Percentiles rank a stretch among this genome's conserved stretches.
phyloP scores from a whole-genome alignment of 2,113 vertebrate genomes.

The Lepus timidus region DNA sequence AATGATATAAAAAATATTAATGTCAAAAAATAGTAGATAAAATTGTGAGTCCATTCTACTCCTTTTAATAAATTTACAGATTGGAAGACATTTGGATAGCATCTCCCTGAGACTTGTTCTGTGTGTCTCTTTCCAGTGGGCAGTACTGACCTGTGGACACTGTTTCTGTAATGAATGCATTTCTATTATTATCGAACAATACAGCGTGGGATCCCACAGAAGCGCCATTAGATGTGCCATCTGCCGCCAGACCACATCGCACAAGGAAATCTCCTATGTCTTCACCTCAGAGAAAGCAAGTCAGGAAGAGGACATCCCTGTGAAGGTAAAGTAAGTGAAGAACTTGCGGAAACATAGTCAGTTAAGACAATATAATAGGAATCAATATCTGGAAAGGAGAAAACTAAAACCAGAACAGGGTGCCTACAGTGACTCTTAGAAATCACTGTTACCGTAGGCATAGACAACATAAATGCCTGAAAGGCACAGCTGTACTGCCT shows the following conservation, averaged over 20 bases:
- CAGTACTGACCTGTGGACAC: constrained; percentile 97
- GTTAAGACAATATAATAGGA: background rate
- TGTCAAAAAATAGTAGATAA: background rate
- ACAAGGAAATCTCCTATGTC: constrained; percentile 98
- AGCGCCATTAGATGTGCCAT: constrained; percentile 98
- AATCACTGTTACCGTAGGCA: background rate
- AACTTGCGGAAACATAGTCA: background rate
- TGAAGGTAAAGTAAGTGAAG: constrained; percentile 89
- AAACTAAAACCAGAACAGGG: background rate
- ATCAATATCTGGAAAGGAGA: background rate
- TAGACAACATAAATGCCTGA: background rate
- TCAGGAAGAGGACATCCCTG: constrained; percentile 95
- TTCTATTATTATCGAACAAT: constrained; percentile 97
- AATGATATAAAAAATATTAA: constrained; percentile 28
- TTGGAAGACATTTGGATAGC: background rate
- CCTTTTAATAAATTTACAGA: background rate
- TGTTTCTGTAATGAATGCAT: constrained; percentile 98
- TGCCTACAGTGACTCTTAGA: background rate
- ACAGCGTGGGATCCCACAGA: constrained; percentile 94
- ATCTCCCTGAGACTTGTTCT: background rate
- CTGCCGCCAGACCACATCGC: constrained; percentile 97
- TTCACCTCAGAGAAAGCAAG: constrained; percentile 94
- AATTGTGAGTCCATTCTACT: background rate
- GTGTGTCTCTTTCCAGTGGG: constrained; percentile 91
- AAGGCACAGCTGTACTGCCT: background rate